phyloP scores from a whole-genome alignment of 2,797 vertebrate species.

The Anas georgica region DNA sequence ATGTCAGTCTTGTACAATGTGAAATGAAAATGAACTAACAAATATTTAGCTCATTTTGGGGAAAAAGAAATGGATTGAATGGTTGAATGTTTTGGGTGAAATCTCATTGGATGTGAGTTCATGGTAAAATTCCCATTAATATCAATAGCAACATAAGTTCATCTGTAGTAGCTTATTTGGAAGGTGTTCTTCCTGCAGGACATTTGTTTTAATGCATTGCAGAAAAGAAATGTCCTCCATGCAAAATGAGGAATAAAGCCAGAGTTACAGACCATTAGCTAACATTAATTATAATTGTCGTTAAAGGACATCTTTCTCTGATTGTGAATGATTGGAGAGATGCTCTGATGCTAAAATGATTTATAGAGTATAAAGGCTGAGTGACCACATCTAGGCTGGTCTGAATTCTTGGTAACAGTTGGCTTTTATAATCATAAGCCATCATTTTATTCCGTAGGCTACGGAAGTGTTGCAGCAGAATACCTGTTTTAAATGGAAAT shows the following conservation, averaged over 20 bases:
- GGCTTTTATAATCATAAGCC: neutral
- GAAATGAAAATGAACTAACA: conserved; percentile 39
- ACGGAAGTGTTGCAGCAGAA: neutral
- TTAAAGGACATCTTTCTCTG: neutral
- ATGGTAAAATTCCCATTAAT: neutral
- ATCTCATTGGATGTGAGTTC: neutral
- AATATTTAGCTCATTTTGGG: neutral
- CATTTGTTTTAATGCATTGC: neutral
- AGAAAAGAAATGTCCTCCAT: neutral
- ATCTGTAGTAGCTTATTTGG: neutral
- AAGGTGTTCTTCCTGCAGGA: neutral
- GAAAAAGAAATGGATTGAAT: neutral
- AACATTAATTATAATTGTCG: neutral
- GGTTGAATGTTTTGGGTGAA: neutral
- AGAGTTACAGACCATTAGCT: conserved; percentile 4
- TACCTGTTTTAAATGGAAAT: neutral
- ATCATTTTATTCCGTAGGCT: neutral
- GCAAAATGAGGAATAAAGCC: conserved; percentile 4
- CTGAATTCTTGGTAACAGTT: conserved; percentile 2
- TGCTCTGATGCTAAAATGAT: neutral
- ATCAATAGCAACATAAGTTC: neutral
- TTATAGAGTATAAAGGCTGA: neutral
- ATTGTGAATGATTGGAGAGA: neutral
- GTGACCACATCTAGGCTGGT: neutral
- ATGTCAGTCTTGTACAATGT: conserved; percentile 37